Conservation (phyloP, 2,888 invertebrate species). For the Acleris holmiana region DNA sequence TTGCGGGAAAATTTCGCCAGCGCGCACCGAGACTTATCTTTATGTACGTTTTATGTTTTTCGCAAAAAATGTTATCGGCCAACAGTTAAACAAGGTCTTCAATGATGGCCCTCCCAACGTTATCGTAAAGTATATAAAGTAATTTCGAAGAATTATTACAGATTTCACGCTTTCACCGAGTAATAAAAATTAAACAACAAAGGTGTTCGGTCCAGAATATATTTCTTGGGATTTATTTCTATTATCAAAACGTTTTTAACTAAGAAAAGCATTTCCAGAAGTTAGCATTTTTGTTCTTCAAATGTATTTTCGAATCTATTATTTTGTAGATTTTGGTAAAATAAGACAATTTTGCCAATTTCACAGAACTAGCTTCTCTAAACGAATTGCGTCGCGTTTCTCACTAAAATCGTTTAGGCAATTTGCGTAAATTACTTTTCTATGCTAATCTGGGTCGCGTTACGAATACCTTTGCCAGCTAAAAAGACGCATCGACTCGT, state of each 20-base stretch:
- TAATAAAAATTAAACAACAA: conserved; percentile 60
- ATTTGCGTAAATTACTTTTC: conserved; percentile 80
- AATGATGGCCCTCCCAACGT: conserved; percentile 56
- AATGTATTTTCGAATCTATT: background rate
- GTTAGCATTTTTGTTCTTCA: background rate
- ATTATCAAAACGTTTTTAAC: no score
- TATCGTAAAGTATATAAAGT: conserved; percentile 66
- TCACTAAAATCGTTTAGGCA: conserved; percentile 76
- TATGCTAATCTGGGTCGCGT: conserved; percentile 75
- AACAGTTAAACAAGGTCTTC: conserved; percentile 63
- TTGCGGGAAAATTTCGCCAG: conserved; percentile 67
- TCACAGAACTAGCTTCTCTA: conserved; percentile 58
- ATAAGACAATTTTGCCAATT: conserved; percentile 45
- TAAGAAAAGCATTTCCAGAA: background rate
- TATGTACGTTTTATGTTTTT: conserved; percentile 75
- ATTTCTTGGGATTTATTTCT: no score
- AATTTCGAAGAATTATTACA: conserved; percentile 67
- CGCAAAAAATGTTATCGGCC: conserved; percentile 68
- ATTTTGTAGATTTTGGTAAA: background rate
- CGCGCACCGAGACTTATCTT: conserved; percentile 69
- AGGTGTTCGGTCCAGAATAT: conserved; percentile 47
- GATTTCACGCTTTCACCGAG: conserved; percentile 49
- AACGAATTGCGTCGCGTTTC: conserved; percentile 65
- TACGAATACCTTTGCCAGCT: conserved; percentile 68
- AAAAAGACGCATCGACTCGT: conserved; percentile 55